Percentiles rank a stretch among this genome's conserved stretches.
phyloP scores from a whole-genome alignment of 2,113 vertebrate genomes.

The Calyptomena viridis region DNA sequence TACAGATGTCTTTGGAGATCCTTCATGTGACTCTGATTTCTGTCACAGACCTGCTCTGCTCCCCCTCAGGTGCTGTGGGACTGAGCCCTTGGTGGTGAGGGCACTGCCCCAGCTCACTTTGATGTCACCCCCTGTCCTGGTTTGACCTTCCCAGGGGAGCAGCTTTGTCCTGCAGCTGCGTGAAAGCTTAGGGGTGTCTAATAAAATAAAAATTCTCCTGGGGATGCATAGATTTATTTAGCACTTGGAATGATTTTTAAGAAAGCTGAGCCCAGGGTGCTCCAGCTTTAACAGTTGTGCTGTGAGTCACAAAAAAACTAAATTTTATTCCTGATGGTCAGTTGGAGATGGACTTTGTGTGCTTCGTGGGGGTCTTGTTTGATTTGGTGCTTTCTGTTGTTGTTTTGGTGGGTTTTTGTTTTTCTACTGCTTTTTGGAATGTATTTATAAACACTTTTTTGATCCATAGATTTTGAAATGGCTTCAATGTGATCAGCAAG shows the following conservation, averaged over 20 bases:
- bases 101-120: not conserved
- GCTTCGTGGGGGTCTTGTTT: not conserved
- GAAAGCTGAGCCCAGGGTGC: not conserved
- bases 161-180: not conserved
- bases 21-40: not conserved
- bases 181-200: not conserved
- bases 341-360: not conserved
- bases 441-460: not conserved
- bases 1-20: not conserved
- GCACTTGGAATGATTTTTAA: not conserved
- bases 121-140: not conserved
- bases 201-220: not conserved
- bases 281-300: not conserved
- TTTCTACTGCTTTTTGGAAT: not conserved
- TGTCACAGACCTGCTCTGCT: not conserved
- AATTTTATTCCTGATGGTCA: not conserved
- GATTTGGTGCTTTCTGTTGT: not conserved
- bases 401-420: not conserved
- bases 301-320: not conserved
- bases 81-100: not conserved
- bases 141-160: not conserved
- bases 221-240: not conserved
- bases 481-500: not conserved
- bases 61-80: accelerated
- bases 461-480: not conserved